Evolutionary conservation across 2,888 invertebrate genomes (phyloP), one percentile per base, ranked within the genome.

Genomic region (Calameuta idolon): DNA sequence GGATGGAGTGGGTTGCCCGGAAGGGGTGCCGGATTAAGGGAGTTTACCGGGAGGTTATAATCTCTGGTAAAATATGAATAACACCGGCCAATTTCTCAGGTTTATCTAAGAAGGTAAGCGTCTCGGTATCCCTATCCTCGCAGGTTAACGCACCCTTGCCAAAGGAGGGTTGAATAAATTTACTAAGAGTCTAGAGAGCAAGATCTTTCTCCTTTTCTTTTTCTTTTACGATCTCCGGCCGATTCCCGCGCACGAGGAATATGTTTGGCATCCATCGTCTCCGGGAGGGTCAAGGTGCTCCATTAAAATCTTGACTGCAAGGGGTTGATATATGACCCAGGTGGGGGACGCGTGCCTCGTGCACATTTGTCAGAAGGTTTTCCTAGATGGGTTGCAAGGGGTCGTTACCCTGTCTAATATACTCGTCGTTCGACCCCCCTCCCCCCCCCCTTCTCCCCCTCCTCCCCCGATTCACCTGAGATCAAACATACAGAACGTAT

Each of bases 51-150:
- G 68, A 81, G 84, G 82, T 87, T 85, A 85, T 86, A 88, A 88
- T 88, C 88, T 85, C 81, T 83, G 81, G 83, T 85, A 83, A 87
- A 88, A 88, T 85, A 86, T 84, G 88, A 88, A 86, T 86, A 88
- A 88, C 83, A 85, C 83, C 80, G 84, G 79, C 84, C 84, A 85
- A 86, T 88, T 88, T 84, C 82, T 86, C 85, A 86, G 85, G 83
- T 87, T 87, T 87, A 85, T 87, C 85, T 83, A 81, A 84, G 81
- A 79, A 40, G 40, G 40, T 40, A 40, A 40, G 40, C 40, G 40
- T 5, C 15, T 40, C 40, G 40, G 40, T 40, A 40, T 40, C 15
- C 40, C 40, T 15, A 40, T 40, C 5, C 40, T 40, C 15, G 40
- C 15, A 77, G 31, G 69, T 74, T 34, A 40, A 30, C n/a, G 30